Conservation (phyloP, 2,113 vertebrate species). For the Enhydra lutris region DNA sequence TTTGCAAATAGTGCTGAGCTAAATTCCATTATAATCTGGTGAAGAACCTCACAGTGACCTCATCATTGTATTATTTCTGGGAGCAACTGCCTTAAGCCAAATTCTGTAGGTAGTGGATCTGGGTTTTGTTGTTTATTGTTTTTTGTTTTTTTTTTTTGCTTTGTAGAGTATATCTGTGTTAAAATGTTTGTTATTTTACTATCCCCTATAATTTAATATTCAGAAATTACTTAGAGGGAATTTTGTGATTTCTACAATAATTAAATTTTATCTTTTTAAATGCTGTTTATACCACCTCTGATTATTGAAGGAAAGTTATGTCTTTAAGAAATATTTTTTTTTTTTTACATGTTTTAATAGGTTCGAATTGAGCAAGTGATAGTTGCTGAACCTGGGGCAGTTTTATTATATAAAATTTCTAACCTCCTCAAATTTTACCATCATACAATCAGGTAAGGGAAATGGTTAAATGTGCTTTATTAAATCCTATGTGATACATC, state of each 20-base stretch:
- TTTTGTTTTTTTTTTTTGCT: neutral
- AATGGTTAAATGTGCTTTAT: neutral
- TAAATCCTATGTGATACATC: neutral
- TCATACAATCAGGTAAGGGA: constrained; percentile 94
- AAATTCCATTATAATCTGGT: constrained; percentile 1
- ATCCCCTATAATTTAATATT: neutral
- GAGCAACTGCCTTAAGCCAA: neutral
- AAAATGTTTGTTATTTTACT: constrained; percentile 34
- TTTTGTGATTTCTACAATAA: neutral
- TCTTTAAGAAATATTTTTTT: constrained; percentile 41
- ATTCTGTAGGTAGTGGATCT: neutral
- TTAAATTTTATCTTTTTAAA: neutral
- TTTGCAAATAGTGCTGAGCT: neutral
- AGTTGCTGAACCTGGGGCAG: constrained; percentile 95
- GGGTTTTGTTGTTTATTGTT: neutral
- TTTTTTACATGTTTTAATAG: constrained; percentile 79
- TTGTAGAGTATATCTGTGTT: neutral
- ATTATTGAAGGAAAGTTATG: constrained; percentile 20
- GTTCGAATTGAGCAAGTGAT: constrained; percentile 99
- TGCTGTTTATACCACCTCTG: neutral
- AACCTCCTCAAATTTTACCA: constrained; percentile 99
- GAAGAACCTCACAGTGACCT: neutral
- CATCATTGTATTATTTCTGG: neutral
- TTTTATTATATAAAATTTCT: constrained; percentile 97
- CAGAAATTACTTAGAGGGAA: neutral